These are phyloP conservation scores for Peromyscus californicus DNA, from an alignment of 2,113 vertebrate species.

Conservation along the genomic window DNA sequence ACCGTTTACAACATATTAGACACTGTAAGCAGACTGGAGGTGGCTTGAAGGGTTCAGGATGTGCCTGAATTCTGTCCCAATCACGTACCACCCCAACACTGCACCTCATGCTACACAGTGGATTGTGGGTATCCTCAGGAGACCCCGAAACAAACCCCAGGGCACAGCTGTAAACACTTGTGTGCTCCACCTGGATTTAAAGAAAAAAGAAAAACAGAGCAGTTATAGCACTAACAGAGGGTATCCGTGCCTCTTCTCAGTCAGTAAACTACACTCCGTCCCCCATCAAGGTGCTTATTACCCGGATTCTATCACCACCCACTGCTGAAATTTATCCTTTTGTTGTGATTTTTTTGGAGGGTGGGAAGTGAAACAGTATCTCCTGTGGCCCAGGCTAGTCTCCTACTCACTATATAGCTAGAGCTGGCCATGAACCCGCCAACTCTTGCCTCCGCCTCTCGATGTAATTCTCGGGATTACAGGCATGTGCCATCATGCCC, in stretches of 20 bases:
- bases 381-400: background rate
- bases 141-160: background rate
- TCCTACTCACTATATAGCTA: background rate
- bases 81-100: no score
- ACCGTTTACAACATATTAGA: background rate
- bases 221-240: background rate
- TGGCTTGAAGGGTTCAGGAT: background rate
- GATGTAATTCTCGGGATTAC: background rate
- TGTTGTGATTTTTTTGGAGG: background rate
- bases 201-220: background rate
- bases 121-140: background rate
- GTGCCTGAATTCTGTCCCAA: background rate
- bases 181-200: background rate
- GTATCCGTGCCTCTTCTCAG: background rate
- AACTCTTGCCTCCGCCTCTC: background rate
- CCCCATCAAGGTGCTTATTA: background rate
- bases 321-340: background rate
- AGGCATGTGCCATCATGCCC: background rate
- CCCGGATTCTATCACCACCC: background rate
- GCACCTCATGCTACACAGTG: background rate
- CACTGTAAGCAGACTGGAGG: background rate
- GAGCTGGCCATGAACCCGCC: background rate
- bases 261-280: background rate
- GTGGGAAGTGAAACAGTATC: background rate
- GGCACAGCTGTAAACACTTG: background rate